Evolutionary conservation across 2,113 vertebrate species (phyloP), one percentile per base, ranked within the genome.

Genomic region (Caranx ignobilis): DNA sequence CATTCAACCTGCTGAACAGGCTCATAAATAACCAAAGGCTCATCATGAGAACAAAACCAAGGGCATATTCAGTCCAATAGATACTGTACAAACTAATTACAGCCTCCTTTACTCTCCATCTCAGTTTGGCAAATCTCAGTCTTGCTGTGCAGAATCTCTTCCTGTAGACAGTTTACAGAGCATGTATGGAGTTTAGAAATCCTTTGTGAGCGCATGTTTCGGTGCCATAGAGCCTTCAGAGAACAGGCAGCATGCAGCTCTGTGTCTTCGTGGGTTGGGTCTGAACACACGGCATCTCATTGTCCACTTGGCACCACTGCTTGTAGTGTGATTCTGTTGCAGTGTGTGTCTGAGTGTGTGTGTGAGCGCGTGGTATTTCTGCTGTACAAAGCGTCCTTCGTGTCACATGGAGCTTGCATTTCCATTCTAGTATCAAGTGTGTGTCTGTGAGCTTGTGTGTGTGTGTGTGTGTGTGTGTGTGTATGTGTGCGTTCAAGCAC

Each of bases 401-500:
- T 10, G 59, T 61, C 81, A 78, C 83, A 73, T 54, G 31, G 48
- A 59, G 74, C 43, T 37, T 6, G 48, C 47, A 31, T 47, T 52
- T 71, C 54, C 68, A 21, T 32, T 18, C 35, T 1, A 18, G 43
- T 41, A 41, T 76, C 57, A 21, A 34, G 6, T 32, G 12, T 64
- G 19, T 12, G 11, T 18, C 35, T 26, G 71, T 32, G 55, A 26
- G 47, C 62, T 12, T 32, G 3, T 0, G 16, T 37, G 32, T n/a
- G 6, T 13, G 41, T 9, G 39, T 4, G 54, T 8, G 18, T 21
- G 3, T 0, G 18, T 39, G 34, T 31, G 6, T 32, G 12, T 64
- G 19, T 13, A 15, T 21, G 48, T 31, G 71, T 21, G 56, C 26
- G 48, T 66, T 95, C 93, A 99, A n/a, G 78, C 94, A 11, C 97